Evolutionary conservation across 2,113 vertebrate species (phyloP).

Genomic region (Odobenus rosmarus): DNA sequence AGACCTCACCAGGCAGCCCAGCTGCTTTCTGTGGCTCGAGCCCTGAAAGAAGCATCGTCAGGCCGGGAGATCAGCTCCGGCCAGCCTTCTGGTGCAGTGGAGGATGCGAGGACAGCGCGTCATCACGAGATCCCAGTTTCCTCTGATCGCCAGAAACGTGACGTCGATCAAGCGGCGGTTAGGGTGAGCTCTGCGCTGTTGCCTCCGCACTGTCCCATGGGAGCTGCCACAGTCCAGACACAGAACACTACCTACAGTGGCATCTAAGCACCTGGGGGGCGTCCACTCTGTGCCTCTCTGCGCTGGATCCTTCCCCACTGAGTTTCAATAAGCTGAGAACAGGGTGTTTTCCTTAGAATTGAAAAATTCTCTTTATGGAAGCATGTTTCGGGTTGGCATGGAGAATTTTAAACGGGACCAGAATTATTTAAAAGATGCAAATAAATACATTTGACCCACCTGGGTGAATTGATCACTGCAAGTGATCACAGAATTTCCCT

Average conservation of each 20-base stretch:
- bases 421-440: not conserved
- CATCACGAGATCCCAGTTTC: too few relatives aligned
- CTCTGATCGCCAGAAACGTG: not conserved
- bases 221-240: not conserved
- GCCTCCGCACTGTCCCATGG: not conserved
- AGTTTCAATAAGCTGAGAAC: not conserved
- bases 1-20: not conserved
- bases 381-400: not conserved
- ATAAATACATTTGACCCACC: not conserved
- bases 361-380: not conserved
- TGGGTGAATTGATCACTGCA: not conserved
- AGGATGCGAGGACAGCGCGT: accelerated
- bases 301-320: not conserved
- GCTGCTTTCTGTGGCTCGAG: too few relatives aligned
- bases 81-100: not conserved
- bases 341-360: not conserved
- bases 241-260: accelerated
- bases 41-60: not conserved
- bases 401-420: not conserved
- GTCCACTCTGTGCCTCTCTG: not conserved
- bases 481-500: not conserved
- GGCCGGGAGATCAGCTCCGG: accelerated
- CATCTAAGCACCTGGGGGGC: accelerated
- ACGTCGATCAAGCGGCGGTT: not conserved
- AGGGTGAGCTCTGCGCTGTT: not conserved